Base-by-base conservation (phyloP, 2,797 vertebrate species). In the Podarcis siculus region DNA sequence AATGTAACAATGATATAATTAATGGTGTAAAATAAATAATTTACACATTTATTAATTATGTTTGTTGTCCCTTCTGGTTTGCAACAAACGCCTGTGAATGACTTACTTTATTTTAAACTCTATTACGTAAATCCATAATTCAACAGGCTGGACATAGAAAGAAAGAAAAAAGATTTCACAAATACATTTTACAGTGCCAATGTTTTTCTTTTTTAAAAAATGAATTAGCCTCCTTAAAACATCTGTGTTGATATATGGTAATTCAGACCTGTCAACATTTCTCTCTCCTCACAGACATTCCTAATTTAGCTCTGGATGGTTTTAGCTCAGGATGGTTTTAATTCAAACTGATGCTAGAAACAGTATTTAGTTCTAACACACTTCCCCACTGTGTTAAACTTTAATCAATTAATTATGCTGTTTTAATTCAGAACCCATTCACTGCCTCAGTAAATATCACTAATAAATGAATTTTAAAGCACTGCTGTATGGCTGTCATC, bases 211-310 rank as follows among this genome's bases (percentile, higher is more conserved):
- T 55, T 15, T 15, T 1, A 64, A 95, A 95, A 95, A 91, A 88
- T 86, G 87, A 94, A 94, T 95, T 91, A 94, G 35, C 73, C 88
- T 76, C n/a, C 94, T 94, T 80, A 87, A 94, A 94, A 95, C 93
- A 87, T 25, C 73, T 94, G 88, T 94, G 58, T 85, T 79, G 89
- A 91, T 92, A 83, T 82, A 78, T 61, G 49, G 90, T 91, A 84
- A 92, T 86, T 90, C 78, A 95, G 92, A 95, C 27, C 67, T 94
- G 92, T 91, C 93, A 94, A 87, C 27, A 13, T 90, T 92, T 92
- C 86, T 27, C 5, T 89, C n/a, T 91, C 93, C 92, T 90, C 87
- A 92, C 79, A 93, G 94, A 91, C 82, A 82, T 89, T 91, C 85
- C n/a, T 92, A 90, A 93, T 93, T 92, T 94, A 91, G 87, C 85